Base-by-base conservation (phyloP, 2,113 vertebrate species). In the Boleophthalmus pectinirostris region DNA sequence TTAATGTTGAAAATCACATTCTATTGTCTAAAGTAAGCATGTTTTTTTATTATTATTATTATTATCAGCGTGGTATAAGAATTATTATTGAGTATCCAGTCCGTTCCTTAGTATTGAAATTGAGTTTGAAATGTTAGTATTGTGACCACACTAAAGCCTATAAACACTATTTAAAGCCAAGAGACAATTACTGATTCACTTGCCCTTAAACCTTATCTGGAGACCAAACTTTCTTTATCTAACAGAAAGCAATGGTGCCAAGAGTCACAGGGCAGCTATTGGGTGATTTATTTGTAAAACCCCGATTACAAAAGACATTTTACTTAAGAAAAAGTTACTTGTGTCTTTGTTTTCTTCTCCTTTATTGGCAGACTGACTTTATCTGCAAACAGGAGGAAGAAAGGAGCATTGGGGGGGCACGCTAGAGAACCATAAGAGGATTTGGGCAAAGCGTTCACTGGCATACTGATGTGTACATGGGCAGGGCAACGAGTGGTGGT, bases 381-480 rank as follows among this genome's bases (percentile, higher is more conserved):
- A 85, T 89, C 83, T 87, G 77, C 72, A 82, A 81, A 76, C 78
- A 72, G 63, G 69, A 77, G 68, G 73, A 72, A 77, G 76, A 85
- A 81, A 81, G 65, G 80, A 71, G 70, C 45, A 56, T 16, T 3
- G n/a, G 53, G 21, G 69, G 78, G 56, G 11, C 25, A 23, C 10
- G 73, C 80, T 57, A 77, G 82, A 80, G 70, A 21, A 11, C 67
- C 69, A 66, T 82, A 80, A 81, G 79, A 89, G 77, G 86, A 87
- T 89, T 90, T 80, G 51, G 82, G 43, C 75, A 65, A 29, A 29
- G 82, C 75, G 64, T 81, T 83, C 75, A 66, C 82, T 86, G 73
- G 89, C 82, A 91, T 88, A 88, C 81, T 84, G 88, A 88, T 83
- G 82, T 29, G 21, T 29, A 24, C 66, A 77, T 23, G 53, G 21